These are phyloP conservation scores for Acomys russatus DNA, from an alignment of 2,797 vertebrate genomes.

Conservation along the genomic window DNA sequence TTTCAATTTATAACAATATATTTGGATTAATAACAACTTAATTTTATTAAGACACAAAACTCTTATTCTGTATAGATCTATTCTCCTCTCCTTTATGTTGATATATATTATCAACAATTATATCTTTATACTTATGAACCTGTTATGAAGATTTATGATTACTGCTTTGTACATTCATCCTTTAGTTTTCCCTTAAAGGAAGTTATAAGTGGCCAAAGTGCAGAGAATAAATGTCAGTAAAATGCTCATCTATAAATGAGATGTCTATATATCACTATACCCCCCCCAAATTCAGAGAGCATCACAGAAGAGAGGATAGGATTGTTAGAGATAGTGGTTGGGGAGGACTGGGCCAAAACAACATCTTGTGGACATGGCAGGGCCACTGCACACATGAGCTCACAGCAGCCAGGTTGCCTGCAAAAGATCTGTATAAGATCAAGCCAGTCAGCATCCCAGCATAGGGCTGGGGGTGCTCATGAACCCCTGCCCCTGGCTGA, in stretches of 20 bases:
- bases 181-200: constrained; percentile 25
- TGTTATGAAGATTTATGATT: constrained; percentile 3
- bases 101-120: background rate
- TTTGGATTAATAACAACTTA: constrained; percentile 37
- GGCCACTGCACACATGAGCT: background rate
- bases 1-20: constrained; percentile 22
- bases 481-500: background rate
- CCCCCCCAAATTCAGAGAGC: background rate
- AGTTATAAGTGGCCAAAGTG: background rate
- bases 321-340: background rate
- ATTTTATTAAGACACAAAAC: constrained; percentile 20
- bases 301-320: background rate
- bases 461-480: background rate
- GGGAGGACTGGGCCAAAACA: background rate
- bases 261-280: background rate
- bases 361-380: background rate
- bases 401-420: background rate
- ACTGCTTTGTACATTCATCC: constrained; percentile 25
- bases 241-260: background rate
- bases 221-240: background rate
- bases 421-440: background rate
- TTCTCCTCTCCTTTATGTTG: background rate
- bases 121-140: background rate
- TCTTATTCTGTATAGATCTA: background rate
- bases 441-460: background rate